phyloP scores from a whole-genome alignment of 2,888 invertebrate genomes.

The Melanostoma mellinum region DNA sequence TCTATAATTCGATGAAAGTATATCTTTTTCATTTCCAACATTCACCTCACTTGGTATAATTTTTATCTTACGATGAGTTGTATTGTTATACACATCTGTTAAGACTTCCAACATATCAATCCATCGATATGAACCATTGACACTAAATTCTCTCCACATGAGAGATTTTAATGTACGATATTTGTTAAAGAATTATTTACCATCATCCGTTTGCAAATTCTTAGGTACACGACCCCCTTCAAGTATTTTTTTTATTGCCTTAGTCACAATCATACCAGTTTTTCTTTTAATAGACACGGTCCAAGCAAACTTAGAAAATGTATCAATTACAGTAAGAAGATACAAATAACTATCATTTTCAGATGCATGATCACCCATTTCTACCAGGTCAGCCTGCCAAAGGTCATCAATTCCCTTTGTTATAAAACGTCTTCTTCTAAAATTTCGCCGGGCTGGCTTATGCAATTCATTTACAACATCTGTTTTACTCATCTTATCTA shows the following conservation, averaged over 20 bases:
- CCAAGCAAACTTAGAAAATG: no score
- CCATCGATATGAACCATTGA: conserved; percentile 75
- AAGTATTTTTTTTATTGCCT: no score
- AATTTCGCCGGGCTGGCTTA: conserved; percentile 14
- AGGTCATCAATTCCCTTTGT: conserved; percentile 3
- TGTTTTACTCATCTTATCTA: conserved; percentile 23
- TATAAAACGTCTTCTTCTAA: conserved; percentile 7
- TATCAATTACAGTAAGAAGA: no score
- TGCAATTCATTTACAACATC: conserved; percentile 26
- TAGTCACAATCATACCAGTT: no score
- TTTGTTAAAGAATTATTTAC: conserved; percentile 76
- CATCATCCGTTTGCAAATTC: conserved; percentile 77
- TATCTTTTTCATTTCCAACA: no score
- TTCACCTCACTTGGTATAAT: conserved; percentile 70
- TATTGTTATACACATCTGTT: conserved; percentile 72
- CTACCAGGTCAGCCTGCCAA: background rate
- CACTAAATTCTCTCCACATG: conserved; percentile 63
- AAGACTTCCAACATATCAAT: conserved; percentile 69
- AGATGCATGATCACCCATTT: background rate
- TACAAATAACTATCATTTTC: no score
- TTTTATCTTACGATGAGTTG: conserved; percentile 73
- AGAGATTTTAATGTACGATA: conserved; percentile 74
- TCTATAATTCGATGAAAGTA: no score
- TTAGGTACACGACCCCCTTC: conserved; percentile 50
- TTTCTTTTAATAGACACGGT: no score